Conservation (phyloP, 2,797 vertebrate genomes). For the Cuculus canorus region DNA sequence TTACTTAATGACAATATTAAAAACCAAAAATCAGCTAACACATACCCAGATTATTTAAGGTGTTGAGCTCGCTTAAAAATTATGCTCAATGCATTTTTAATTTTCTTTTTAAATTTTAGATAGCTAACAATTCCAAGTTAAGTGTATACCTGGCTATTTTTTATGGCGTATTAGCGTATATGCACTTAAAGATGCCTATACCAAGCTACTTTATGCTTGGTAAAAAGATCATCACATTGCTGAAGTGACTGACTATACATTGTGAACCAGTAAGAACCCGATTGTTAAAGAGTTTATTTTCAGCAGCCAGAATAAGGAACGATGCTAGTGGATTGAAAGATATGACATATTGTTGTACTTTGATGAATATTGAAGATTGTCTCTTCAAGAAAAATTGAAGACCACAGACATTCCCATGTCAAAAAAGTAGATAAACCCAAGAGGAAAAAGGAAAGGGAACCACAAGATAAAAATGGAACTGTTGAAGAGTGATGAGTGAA, state of each 20-base stretch:
- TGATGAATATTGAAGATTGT: slow-evolving; percentile 27
- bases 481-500: slow-evolving; percentile 8
- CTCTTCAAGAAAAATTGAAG: slow-evolving; percentile 42
- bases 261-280: neutral
- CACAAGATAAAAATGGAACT: neutral
- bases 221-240: neutral
- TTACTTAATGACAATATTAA: neutral
- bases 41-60: neutral
- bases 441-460: slow-evolving; percentile 20
- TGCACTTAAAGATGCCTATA: neutral
- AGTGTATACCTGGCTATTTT: neutral
- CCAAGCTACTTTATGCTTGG: neutral
- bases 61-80: neutral
- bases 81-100: neutral
- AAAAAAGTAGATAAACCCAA: slow-evolving; percentile 38
- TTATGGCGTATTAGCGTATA: neutral
- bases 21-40: neutral
- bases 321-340: neutral
- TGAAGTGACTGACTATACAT: neutral
- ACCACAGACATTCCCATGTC: neutral
- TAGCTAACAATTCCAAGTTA: neutral
- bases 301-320: slow-evolving; percentile 29
- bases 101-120: neutral
- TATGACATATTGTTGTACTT: slow-evolving; percentile 49
- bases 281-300: slow-evolving; percentile 53